Evolutionary conservation across 2,113 vertebrate species (phyloP).

Genomic region (Raja brachyura): DNA sequence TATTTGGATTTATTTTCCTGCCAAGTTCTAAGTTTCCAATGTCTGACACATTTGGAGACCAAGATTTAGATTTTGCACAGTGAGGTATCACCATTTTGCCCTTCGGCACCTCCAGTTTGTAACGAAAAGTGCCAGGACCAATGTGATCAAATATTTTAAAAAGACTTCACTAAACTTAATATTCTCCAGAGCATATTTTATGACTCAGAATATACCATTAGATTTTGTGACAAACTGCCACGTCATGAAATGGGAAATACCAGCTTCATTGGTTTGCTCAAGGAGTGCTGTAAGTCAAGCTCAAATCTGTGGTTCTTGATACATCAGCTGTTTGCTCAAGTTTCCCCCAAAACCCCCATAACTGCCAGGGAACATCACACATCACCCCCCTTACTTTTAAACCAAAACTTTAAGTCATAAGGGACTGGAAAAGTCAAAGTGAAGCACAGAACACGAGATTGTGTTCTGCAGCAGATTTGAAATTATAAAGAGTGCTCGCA

Average conservation of each 20-base stretch:
- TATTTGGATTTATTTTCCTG: no score
- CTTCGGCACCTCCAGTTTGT: background rate
- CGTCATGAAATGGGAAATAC: background rate
- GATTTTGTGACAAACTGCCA: background rate
- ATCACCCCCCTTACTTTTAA: background rate
- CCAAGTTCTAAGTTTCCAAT: no score
- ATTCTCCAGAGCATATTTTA: background rate
- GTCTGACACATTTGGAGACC: no score
- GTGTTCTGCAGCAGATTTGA: background rate
- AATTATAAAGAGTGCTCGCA: background rate
- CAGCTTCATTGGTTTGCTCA: background rate
- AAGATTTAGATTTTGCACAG: no score
- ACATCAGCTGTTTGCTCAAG: background rate
- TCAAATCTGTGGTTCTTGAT: background rate
- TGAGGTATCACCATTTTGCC: background rate
- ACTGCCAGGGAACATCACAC: background rate
- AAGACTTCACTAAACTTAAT: background rate
- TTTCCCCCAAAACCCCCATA: background rate
- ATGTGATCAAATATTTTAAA: background rate
- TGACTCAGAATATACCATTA: background rate
- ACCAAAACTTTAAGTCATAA: background rate
- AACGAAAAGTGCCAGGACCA: background rate
- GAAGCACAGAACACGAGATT: background rate
- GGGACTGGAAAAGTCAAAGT: background rate
- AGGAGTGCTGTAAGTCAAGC: background rate